phyloP scores from a whole-genome alignment of 2,113 vertebrate species.

The Sterna hirundo region DNA sequence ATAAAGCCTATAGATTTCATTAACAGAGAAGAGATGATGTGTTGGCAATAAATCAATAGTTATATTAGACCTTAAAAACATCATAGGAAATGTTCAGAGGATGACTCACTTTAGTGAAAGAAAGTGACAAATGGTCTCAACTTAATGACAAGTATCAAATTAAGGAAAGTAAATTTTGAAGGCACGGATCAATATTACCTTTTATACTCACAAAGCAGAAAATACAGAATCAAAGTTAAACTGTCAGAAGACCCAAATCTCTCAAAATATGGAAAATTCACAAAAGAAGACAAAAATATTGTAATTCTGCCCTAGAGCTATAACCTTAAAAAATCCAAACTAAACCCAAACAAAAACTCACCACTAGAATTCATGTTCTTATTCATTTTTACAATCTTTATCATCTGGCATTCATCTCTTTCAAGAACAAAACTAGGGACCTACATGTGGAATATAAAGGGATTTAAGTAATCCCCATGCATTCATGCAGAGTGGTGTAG shows the following conservation, averaged over 20 bases:
- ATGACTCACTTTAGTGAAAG: constrained; percentile 3
- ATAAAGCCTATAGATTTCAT: neutral
- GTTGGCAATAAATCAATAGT: constrained; percentile 40
- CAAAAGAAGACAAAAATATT: neutral
- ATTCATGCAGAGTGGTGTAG: neutral
- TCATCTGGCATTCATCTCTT: neutral
- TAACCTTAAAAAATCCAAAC: neutral
- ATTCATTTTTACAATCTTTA: neutral
- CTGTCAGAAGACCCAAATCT: neutral
- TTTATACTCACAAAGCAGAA: neutral
- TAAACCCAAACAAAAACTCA: neutral
- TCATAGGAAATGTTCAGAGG: neutral
- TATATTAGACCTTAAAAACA: neutral
- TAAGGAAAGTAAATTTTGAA: neutral
- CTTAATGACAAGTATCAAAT: constrained; percentile 24
- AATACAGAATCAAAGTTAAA: neutral
- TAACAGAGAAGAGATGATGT: neutral
- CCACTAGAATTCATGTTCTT: neutral
- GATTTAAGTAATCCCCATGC: neutral
- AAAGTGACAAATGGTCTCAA: constrained; percentile 2
- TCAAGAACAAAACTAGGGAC: neutral
- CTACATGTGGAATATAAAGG: neutral
- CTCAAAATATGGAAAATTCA: neutral
- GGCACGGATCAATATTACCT: neutral
- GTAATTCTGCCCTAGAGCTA: neutral